phyloP scores from a whole-genome alignment of 92 coral and sea anemone genomes.

The Epizoanthus stellaris region DNA sequence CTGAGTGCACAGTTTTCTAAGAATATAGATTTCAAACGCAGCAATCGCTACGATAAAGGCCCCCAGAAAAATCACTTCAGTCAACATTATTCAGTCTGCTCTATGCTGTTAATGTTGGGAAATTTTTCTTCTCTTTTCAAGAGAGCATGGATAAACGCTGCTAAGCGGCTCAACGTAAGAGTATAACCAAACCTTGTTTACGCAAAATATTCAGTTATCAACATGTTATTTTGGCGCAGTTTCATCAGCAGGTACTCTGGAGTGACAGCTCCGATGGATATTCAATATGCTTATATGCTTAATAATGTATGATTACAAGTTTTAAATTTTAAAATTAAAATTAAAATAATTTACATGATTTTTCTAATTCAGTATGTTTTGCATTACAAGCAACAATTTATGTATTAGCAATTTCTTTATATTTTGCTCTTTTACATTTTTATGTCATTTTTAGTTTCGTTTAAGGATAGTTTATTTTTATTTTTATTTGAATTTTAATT shows the following conservation, averaged over 20 bases:
- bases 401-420: too few relatives aligned
- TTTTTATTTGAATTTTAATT: too few relatives aligned
- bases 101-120: neutral
- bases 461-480: too few relatives aligned
- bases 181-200: neutral
- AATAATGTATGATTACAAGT: too few relatives aligned
- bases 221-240: neutral
- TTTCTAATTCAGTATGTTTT: too few relatives aligned
- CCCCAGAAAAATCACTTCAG: constrained; percentile 22
- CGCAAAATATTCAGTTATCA: too few relatives aligned
- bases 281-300: neutral
- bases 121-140: neutral
- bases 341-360: too few relatives aligned
- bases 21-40: constrained; percentile 14
- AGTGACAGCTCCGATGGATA: neutral
- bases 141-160: neutral
- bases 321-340: too few relatives aligned
- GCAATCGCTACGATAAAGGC: constrained; percentile 13
- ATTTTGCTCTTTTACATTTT: too few relatives aligned
- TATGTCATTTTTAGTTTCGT: too few relatives aligned
- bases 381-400: too few relatives aligned
- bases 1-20: neutral
- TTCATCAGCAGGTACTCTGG: constrained; percentile 34
- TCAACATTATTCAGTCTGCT: constrained; percentile 17
- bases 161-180: neutral